phyloP scores from a whole-genome alignment of 2,113 vertebrate species.

The Phocoena phocoena region DNA sequence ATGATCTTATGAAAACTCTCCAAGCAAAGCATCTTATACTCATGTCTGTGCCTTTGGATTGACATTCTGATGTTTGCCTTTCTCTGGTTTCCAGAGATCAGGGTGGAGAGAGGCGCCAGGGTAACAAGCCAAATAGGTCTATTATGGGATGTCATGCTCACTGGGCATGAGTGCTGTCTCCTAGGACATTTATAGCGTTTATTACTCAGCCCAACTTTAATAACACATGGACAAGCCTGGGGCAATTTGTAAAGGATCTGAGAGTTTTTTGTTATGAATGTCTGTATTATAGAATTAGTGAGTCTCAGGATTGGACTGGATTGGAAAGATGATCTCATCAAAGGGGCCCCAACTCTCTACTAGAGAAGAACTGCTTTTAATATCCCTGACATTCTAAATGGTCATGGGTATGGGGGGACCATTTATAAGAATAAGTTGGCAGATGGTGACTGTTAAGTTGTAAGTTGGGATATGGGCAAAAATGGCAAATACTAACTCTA shows the following conservation, averaged over 20 bases:
- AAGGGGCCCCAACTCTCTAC: neutral
- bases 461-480: neutral
- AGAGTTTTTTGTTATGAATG: slow-evolving; percentile 55
- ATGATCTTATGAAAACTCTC: slow-evolving; percentile 71
- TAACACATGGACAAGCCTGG: slow-evolving; percentile 67
- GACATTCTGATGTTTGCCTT: slow-evolving; percentile 68
- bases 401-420: neutral
- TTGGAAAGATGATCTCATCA: slow-evolving; percentile 65
- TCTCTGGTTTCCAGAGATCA: slow-evolving; percentile 71
- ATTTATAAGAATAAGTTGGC: neutral
- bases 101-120: slow-evolving; percentile 66
- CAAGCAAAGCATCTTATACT: slow-evolving; percentile 68
- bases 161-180: slow-evolving; percentile 69
- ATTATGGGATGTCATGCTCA: slow-evolving; percentile 72
- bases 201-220: slow-evolving; percentile 69
- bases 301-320: slow-evolving; percentile 47
- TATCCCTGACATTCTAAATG: slow-evolving; percentile 22
- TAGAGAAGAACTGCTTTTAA: slow-evolving; percentile 62
- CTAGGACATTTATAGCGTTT: slow-evolving; percentile 64
- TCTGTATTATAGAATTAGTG: slow-evolving; percentile 63
- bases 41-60: slow-evolving; percentile 44
- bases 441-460: slow-evolving; percentile 16
- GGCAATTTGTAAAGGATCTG: slow-evolving; percentile 67
- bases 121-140: slow-evolving; percentile 66
- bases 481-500: neutral